These are phyloP conservation scores for Ochropleura leucogaster DNA, from an alignment of 2,888 invertebrate species.

Conservation along the genomic window DNA sequence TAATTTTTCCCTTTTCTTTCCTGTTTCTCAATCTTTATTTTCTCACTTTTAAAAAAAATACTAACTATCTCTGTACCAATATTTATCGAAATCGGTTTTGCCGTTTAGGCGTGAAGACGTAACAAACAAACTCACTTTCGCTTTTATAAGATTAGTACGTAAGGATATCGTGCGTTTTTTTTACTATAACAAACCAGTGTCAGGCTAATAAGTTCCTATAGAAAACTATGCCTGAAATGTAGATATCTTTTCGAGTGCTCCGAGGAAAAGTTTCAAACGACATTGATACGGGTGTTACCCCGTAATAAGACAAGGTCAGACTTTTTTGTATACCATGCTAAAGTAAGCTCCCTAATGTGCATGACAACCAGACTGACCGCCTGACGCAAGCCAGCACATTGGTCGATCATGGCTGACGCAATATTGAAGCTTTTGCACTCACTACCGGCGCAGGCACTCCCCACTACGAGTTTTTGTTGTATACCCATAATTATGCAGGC, in stretches of 20 bases:
- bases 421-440: slow-evolving; percentile 73
- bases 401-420: slow-evolving; percentile 76
- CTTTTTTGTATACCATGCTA: slow-evolving; percentile 5
- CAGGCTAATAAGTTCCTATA: not conserved
- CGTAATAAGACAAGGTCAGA: not conserved
- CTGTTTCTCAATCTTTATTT: no score
- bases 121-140: no score
- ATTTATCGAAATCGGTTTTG: no score
- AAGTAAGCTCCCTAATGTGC: not conserved
- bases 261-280: not conserved
- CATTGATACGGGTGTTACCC: not conserved
- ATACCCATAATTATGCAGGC: slow-evolving; percentile 47
- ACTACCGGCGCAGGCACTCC: slow-evolving; percentile 54
- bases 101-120: no score
- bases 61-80: no score
- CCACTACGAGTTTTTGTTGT: slow-evolving; percentile 44
- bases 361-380: slow-evolving; percentile 1
- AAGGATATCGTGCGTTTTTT: no score
- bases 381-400: slow-evolving; percentile 50
- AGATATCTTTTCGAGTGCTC: not conserved
- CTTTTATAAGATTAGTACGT: no score
- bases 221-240: not conserved
- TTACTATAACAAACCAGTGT: no score
- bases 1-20: no score
- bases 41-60: no score